These are phyloP conservation scores for Halictus ligatus DNA, from an alignment of 2,888 invertebrate species.

Conservation along the genomic window DNA sequence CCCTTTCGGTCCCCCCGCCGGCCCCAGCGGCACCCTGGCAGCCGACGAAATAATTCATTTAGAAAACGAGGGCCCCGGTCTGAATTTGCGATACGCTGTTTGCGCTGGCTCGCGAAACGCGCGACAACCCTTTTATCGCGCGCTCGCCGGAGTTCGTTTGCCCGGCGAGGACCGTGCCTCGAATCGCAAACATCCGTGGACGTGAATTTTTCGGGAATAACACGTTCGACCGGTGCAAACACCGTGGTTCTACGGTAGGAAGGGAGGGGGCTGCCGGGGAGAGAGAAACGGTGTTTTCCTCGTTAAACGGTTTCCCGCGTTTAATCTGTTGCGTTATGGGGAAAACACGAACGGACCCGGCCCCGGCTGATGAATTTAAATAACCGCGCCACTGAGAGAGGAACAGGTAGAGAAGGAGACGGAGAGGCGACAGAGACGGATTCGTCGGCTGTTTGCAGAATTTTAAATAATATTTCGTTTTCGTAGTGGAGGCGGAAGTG, in stretches of 20 bases:
- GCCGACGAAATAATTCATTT: constrained; percentile 59
- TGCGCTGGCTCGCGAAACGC: constrained; percentile 37
- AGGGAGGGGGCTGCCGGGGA: background rate
- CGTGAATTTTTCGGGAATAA: constrained; percentile 12
- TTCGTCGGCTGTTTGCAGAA: background rate
- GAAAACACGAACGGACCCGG: background rate
- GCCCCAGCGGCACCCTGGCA: background rate
- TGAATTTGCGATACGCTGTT: constrained; percentile 46
- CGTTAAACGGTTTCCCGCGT: background rate
- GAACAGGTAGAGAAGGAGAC: background rate
- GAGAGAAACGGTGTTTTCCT: background rate
- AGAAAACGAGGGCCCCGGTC: constrained; percentile 44
- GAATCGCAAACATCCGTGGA: constrained; percentile 29
- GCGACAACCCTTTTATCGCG: constrained; percentile 56
- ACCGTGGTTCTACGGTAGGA: background rate
- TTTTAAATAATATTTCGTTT: background rate
- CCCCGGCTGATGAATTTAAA: constrained; percentile 5
- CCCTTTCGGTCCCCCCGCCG: background rate
- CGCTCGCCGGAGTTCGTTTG: constrained; percentile 20
- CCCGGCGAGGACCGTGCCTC: constrained; percentile 11
- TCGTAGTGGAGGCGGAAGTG: background rate
- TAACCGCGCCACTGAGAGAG: background rate
- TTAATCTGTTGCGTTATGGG: constrained; percentile 5
- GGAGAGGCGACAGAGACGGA: background rate
- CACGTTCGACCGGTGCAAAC: constrained; percentile 3